Evolutionary conservation across 2,113 vertebrate genomes (phyloP), one percentile per base, ranked within the genome.

Genomic region (Neofelis nebulosa): DNA sequence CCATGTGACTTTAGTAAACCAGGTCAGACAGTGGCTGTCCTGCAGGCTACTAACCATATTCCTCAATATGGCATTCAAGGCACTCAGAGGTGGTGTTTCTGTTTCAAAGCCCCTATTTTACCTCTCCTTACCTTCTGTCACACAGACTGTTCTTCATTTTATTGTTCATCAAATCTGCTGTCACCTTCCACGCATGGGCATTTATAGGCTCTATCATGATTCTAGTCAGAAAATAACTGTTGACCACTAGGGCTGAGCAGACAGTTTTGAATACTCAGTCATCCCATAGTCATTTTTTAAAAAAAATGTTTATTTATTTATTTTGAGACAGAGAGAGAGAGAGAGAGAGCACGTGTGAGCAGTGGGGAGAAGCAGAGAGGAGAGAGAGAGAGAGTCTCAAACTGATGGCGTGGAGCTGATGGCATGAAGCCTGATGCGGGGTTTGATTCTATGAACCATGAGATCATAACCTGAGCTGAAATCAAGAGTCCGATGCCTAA

Each of bases 131-230:
- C 68, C 90, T 92, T 45, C 55, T 88, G 5, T 84, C n/a, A 88
- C 33, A 66, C 52, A 84, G 48, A 94, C 18, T 88, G 45, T 87
- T 92, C 36, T 92, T 78, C 76, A 10, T 84, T 95, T 65, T 73
- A 0, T 68, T 94, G 31, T 94, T 94, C 14, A 68, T 50, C 38
- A 93, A 52, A 27, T 98, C 57, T 95, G 38, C 65, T 80, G n/a
- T 82, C 82, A 88, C 91, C n/a, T 94, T 94, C 29, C 29, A 92
- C 36, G n/a, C 52, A 85, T 91, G 19, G 29, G 3, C 18, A 68
- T 95, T 83, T 90, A 45, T 94, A 80, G 83, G 41, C 36, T 95
- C 36, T 87, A 23, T 92, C 89, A 90, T 52, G 57, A 57, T 94
- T 93, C 5, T 68, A 93, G 29, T 71, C 9, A 65, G 92, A 95